phyloP scores from a whole-genome alignment of 1,140 invertebrate species.

The Uloborus diversus region DNA sequence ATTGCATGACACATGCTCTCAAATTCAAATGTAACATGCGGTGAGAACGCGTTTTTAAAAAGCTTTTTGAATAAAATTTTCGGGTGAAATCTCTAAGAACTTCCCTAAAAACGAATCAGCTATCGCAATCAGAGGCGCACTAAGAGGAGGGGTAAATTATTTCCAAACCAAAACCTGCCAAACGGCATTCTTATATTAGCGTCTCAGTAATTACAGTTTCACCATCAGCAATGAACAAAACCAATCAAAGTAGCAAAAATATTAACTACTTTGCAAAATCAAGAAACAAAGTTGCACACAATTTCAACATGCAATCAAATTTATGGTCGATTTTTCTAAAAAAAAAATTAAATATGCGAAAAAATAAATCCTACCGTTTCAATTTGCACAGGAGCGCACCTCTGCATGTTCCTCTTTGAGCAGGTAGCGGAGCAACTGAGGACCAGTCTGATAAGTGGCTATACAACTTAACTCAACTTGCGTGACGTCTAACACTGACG shows the following conservation, averaged over 20 bases:
- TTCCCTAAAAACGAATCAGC: no score
- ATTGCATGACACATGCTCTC: no score
- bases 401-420: slow-evolving; percentile 29
- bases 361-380: slow-evolving; percentile 23
- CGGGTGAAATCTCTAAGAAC: no score
- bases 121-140: no score
- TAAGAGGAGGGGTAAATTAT: no score
- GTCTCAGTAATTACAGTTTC: neutral
- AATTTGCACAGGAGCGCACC: slow-evolving; percentile 24
- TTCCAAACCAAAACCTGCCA: neutral
- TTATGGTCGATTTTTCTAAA: neutral
- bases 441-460: slow-evolving; percentile 26
- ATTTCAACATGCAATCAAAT: neutral
- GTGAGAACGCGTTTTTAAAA: no score
- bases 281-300: neutral
- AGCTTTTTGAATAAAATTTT: no score
- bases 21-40: no score
- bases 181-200: neutral
- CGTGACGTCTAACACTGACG: slow-evolving; percentile 42
- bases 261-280: neutral
- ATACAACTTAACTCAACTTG: slow-evolving; percentile 31
- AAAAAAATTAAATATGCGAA: neutral
- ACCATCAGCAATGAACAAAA: neutral
- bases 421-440: slow-evolving; percentile 20
- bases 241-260: neutral